Evolutionary conservation across 2,797 vertebrate genomes (phyloP), one percentile per base, ranked within the genome.

Genomic region (Carduelis carduelis): DNA sequence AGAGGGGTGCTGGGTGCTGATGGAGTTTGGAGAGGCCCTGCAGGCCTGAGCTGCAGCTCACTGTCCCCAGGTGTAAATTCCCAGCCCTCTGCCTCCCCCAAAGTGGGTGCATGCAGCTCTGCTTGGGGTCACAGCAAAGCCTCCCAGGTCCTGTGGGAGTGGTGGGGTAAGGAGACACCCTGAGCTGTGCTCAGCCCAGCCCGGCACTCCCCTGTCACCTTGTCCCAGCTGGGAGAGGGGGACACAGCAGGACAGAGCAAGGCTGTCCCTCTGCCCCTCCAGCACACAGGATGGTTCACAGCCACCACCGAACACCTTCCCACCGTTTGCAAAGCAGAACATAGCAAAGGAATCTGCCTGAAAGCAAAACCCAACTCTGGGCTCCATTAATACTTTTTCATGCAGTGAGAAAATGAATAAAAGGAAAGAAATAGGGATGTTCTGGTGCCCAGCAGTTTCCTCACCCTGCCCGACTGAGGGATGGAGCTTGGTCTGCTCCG

Each of bases 101-200:
- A 22, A 46, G 47, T 2, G 5, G 70, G 52, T 0, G 0, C n/a
- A 30, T 57, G 56, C 0, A 0, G 28, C 61, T 81, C 64, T 0
- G 0, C 27, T 34, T 41, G 12, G 13, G 16, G 7, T 66, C 55
- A 39, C 47, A 77, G 69, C 52, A 59, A 76, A 77, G 50, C n/a
- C 30, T 90, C 43, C 66, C 59, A 20, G 0, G 0, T 37, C 28
- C 92, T 35, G 4, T 1, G 2, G 85, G 60, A 59, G 76, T 21
- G 23, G 53, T 4, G 64, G 71, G 64, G 32, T 4, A 4, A 76
- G 41, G 61, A 32, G 44, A 39, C 65, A 59, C 16, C 61, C 41
- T 2, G 2, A 77, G 47, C 52, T 17, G 30, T 6, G 3, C 5
- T 1, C 23, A 32, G 34, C 70, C 81, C 50, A 17, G 44, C 52